Evolutionary conservation across 2,888 invertebrate species (phyloP).

Genomic region (Leptopterna dolabrata): DNA sequence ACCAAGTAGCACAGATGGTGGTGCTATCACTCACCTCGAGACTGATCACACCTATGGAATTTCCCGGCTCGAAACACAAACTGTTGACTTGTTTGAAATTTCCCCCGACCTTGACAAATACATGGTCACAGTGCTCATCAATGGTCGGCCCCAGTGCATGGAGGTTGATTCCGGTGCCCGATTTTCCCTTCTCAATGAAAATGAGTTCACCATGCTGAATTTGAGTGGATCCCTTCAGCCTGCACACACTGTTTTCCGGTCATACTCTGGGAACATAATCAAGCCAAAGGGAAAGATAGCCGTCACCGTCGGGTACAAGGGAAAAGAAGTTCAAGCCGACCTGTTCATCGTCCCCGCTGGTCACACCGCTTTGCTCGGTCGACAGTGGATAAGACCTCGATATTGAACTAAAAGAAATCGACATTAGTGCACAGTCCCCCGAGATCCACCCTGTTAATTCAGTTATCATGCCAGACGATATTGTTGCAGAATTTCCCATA

Average conservation of each 20-base stretch:
- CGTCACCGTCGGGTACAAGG: not conserved
- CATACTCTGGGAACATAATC: constrained; percentile 34
- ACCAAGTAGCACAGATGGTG: not conserved
- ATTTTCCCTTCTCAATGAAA: not conserved
- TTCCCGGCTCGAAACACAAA: not conserved
- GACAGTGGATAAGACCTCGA: constrained; percentile 39
- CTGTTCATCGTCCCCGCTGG: constrained; percentile 50
- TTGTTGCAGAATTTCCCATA: not conserved
- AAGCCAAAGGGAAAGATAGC: constrained; percentile 10
- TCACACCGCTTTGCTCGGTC: constrained; percentile 32
- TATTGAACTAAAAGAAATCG: constrained; percentile 26
- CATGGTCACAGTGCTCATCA: constrained; percentile 40
- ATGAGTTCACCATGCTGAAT: not conserved
- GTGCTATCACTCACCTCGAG: not conserved
- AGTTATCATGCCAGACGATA: not conserved
- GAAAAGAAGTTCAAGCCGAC: not conserved
- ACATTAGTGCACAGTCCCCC: not conserved
- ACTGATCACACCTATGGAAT: not conserved
- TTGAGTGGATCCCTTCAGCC: not conserved
- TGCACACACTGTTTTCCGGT: not conserved
- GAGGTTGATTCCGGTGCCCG: constrained; percentile 24
- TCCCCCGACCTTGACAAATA: constrained; percentile 20
- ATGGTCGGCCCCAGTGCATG: constrained; percentile 8
- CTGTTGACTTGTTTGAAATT: constrained; percentile 1
- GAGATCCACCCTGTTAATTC: not conserved